Evolutionary conservation across 2,113 vertebrate species (phyloP).

Genomic region (Epinephelus moara): DNA sequence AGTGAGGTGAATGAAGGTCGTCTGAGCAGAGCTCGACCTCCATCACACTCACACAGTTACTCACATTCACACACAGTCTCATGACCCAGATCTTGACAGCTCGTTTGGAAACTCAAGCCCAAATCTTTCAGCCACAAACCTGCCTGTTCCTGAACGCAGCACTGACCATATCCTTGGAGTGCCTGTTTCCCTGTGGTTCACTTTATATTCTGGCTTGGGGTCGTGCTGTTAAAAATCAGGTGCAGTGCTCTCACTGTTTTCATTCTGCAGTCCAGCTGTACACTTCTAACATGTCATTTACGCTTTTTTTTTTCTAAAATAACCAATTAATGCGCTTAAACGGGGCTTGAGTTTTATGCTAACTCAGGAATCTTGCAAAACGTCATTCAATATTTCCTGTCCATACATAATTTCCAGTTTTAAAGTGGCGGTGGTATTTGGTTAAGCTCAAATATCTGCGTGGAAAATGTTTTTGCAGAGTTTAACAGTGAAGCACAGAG

Average conservation of each 20-base stretch:
- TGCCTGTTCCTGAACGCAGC: constrained; percentile 36
- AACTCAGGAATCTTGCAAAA: constrained; percentile 72
- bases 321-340: constrained; percentile 76
- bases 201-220: constrained; percentile 27
- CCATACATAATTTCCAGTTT: constrained; percentile 62
- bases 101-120: constrained; percentile 46
- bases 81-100: constrained; percentile 51
- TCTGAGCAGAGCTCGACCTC: constrained; percentile 12
- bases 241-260: constrained; percentile 46
- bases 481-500: constrained; percentile 44
- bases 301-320: constrained; percentile 41
- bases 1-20: constrained; percentile 11
- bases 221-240: constrained; percentile 51
- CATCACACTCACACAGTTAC: neutral
- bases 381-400: constrained; percentile 77
- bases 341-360: constrained; percentile 57
- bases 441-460: constrained; percentile 72
- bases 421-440: constrained; percentile 71
- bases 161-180: constrained; percentile 25
- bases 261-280: constrained; percentile 43
- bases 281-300: constrained; percentile 26
- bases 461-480: constrained; percentile 67
- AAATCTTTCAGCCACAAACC: constrained; percentile 32
- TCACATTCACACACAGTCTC: neutral
- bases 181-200: constrained; percentile 43